These are phyloP conservation scores for Polyergus mexicanus DNA, from an alignment of 1,140 invertebrate genomes.

Conservation along the genomic window DNA sequence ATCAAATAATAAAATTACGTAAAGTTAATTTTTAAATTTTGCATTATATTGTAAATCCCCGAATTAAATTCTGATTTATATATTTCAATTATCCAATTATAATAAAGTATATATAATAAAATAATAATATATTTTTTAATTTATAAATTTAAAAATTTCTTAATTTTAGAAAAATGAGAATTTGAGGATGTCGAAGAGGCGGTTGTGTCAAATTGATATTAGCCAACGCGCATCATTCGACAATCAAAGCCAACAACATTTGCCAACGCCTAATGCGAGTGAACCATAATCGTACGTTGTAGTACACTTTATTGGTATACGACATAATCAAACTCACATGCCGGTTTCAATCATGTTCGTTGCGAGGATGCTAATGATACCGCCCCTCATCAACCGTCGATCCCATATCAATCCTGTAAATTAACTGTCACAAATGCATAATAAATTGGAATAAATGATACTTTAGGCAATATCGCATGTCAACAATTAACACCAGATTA, in stretches of 20 bases:
- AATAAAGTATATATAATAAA: background rate
- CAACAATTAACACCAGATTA: too few species aligned
- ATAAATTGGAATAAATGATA: constrained; percentile 12
- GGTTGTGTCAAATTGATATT: background rate
- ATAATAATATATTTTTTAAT: background rate
- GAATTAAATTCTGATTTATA: background rate
- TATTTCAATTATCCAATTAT: background rate
- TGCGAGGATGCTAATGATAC: constrained; percentile 21
- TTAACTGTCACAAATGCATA: background rate
- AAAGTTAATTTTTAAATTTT: constrained; percentile 1
- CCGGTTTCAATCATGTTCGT: constrained; percentile 15
- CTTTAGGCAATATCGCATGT: background rate
- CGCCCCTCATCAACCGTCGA: constrained; percentile 5
- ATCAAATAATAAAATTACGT: background rate
- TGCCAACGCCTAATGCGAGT: constrained; percentile 41
- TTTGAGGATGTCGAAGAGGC: background rate
- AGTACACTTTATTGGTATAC: constrained; percentile 52
- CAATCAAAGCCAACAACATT: constrained; percentile 30
- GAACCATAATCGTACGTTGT: constrained; percentile 30
- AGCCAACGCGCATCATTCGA: constrained; percentile 42
- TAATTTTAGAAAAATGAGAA: background rate
- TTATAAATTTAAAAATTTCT: background rate
- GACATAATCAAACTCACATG: constrained; percentile 22
- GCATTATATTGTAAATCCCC: background rate
- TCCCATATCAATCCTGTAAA: background rate